A percentile compares a stretch with the other conserved stretches of the same genome.
Conservation (phyloP, 1,140 invertebrate species). For the Metaphire vulgaris region DNA sequence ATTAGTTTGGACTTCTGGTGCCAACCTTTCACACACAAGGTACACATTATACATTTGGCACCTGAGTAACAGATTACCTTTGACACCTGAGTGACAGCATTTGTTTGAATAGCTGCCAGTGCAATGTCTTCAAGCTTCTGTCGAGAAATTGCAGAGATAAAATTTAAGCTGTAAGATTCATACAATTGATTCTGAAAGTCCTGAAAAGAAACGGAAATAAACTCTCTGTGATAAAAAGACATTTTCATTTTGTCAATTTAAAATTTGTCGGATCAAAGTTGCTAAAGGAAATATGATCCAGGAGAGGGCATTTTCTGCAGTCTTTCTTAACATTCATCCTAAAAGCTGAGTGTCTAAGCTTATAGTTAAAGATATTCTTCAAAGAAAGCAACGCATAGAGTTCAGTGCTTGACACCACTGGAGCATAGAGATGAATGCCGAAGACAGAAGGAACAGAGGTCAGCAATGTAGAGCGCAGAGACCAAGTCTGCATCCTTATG, state of each 20-base stretch:
- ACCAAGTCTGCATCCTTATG: too few species aligned
- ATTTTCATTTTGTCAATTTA: not conserved
- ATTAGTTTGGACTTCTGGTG: too few species aligned
- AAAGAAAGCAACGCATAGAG: not conserved
- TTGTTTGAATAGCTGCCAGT: slow-evolving; percentile 74
- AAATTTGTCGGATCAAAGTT: slow-evolving; percentile 6
- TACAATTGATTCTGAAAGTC: slow-evolving; percentile 82
- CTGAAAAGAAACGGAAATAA: slow-evolving; percentile 32
- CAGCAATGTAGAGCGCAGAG: too few species aligned
- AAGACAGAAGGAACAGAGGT: too few species aligned
- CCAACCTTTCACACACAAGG: too few species aligned
- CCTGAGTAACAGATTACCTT: slow-evolving; percentile 60
- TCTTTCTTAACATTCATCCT: not conserved
- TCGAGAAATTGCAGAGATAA: slow-evolving; percentile 89
- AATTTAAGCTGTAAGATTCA: slow-evolving; percentile 93
- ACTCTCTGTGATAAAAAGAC: not conserved
- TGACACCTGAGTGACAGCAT: slow-evolving; percentile 72
- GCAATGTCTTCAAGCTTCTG: slow-evolving; percentile 94
- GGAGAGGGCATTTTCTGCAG: not conserved
- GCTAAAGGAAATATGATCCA: not conserved
- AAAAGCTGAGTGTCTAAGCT: not conserved
- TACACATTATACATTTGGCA: too few species aligned
- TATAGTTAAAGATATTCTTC: not conserved
- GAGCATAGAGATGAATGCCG: too few species aligned
- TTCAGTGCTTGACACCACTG: too few species aligned